Percentiles rank a stretch among this genome's conserved stretches.
These are phyloP conservation scores for Gouania willdenowi DNA, from an alignment of 2,797 vertebrate species.

Conservation along the genomic window DNA sequence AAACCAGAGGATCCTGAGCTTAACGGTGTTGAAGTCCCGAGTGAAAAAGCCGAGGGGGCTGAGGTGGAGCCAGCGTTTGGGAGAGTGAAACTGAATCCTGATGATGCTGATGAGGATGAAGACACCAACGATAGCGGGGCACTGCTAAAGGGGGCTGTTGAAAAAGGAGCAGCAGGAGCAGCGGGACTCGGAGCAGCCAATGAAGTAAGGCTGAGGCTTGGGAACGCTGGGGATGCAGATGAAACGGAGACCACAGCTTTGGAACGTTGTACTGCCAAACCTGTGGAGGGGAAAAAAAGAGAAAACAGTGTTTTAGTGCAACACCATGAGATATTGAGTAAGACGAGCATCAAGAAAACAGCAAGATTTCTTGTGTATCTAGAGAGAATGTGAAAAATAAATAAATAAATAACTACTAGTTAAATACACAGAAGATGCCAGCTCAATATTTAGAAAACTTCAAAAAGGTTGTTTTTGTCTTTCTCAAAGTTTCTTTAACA, in stretches of 20 bases:
- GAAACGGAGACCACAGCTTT: conserved; percentile 31
- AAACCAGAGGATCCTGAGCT: conserved; percentile 49
- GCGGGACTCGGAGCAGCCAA: conserved; percentile 31
- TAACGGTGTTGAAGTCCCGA: conserved; percentile 32
- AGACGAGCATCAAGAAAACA: too few relatives aligned
- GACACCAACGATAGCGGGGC: conserved; percentile 48
- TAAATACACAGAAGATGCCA: too few relatives aligned
- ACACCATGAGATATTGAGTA: too few relatives aligned
- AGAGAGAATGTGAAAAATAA: too few relatives aligned
- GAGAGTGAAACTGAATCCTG: conserved; percentile 55
- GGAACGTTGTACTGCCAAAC: conserved; percentile 31
- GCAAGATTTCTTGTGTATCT: too few relatives aligned
- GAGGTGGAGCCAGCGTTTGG: conserved; percentile 32
- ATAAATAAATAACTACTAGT: too few relatives aligned
- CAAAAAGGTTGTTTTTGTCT: too few relatives aligned
- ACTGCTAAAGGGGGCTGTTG: conserved; percentile 57
- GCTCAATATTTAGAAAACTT: too few relatives aligned
- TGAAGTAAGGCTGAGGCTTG: conserved; percentile 28
- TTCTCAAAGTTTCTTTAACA: too few relatives aligned
- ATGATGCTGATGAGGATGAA: conserved; percentile 24
- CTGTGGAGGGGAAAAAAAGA: conserved; percentile 29
- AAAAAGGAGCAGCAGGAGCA: conserved; percentile 12
- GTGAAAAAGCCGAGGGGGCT: conserved; percentile 45
- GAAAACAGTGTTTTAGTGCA: too few relatives aligned
- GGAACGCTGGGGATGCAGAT: conserved; percentile 39